Evolutionary conservation across 2,888 invertebrate genomes (phyloP).

Genomic region (Leucophenga montana): DNA sequence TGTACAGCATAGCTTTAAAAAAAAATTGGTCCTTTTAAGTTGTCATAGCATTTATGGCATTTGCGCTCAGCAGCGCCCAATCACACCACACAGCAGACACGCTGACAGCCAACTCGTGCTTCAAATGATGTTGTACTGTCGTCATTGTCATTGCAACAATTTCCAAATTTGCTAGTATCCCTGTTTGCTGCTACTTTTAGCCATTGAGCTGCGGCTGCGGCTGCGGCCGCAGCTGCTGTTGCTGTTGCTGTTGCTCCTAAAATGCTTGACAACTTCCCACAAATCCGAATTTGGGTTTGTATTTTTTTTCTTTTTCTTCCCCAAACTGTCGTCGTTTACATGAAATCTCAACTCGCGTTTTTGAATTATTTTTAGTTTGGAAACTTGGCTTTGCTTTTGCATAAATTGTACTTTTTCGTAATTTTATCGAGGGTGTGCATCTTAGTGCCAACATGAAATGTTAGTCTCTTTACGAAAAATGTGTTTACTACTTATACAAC

Average conservation of each 20-base stretch:
- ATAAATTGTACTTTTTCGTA: slow-evolving; percentile 22
- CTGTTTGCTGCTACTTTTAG: slow-evolving; percentile 9
- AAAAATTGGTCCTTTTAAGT: no score
- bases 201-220: background rate
- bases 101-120: slow-evolving; percentile 56
- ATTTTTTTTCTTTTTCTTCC: background rate
- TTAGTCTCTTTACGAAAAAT: background rate
- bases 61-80: no score
- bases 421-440: slow-evolving; percentile 24
- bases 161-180: slow-evolving; percentile 27
- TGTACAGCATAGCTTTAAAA: no score
- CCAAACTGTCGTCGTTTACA: background rate
- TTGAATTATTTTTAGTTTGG: slow-evolving; percentile 22
- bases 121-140: slow-evolving; percentile 56
- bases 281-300: slow-evolving; percentile 16
- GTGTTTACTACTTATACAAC: no score
- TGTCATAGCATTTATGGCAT: no score
- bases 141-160: slow-evolving; percentile 19
- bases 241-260: slow-evolving; percentile 5
- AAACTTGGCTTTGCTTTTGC: slow-evolving; percentile 9
- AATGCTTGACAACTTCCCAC: slow-evolving; percentile 20
- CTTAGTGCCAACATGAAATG: background rate
- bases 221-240: slow-evolving; percentile 3
- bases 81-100: no score
- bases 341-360: slow-evolving; percentile 20